phyloP scores from a whole-genome alignment of 2,797 vertebrate genomes.

The Clamator glandarius region DNA sequence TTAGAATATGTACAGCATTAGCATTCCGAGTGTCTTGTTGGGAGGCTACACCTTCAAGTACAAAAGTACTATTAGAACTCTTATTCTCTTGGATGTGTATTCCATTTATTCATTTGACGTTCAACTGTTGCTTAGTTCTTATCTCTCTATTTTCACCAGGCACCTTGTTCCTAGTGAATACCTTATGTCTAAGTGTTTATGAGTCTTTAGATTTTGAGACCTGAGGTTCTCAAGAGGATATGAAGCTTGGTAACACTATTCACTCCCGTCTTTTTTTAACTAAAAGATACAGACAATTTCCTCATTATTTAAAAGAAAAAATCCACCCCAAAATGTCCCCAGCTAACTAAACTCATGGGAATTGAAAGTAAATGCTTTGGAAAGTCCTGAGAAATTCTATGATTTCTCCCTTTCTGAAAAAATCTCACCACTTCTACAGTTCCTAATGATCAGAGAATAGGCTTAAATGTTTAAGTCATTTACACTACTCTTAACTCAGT shows the following conservation, averaged over 20 bases:
- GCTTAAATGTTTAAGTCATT: background rate
- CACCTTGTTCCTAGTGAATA: background rate
- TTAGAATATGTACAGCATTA: background rate
- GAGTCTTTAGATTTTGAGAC: background rate
- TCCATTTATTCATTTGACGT: background rate
- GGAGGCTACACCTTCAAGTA: background rate
- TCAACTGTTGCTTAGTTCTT: background rate
- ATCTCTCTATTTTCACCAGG: background rate
- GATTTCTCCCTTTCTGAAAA: slow-evolving; percentile 18
- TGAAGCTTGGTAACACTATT: background rate
- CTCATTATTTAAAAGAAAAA: background rate
- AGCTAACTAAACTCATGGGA: background rate
- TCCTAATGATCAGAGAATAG: background rate
- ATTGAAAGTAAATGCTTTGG: background rate
- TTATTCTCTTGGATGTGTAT: background rate
- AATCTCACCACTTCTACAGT: background rate
- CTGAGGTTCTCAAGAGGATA: background rate
- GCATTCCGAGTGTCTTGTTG: background rate
- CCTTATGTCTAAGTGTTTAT: background rate
- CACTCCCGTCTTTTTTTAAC: background rate
- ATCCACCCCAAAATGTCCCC: background rate
- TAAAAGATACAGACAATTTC: background rate
- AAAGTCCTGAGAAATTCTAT: background rate
- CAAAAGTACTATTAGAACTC: background rate
- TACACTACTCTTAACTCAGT: background rate